phyloP scores from a whole-genome alignment of 1,140 invertebrate species.

The Maniola jurtina region DNA sequence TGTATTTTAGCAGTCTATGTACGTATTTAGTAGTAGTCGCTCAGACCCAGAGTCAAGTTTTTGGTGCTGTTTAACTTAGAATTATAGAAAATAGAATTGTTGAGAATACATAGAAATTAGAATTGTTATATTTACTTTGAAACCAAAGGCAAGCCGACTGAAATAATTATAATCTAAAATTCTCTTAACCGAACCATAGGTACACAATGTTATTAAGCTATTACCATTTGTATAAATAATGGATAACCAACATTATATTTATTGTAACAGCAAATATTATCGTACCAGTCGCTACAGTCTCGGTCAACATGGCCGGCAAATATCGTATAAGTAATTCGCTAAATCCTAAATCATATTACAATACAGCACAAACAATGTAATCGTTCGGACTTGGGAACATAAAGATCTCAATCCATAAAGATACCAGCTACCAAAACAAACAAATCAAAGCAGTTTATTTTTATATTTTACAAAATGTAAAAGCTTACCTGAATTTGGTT shows the following conservation, averaged over 20 bases:
- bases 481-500: too few relatives aligned
- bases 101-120: too few relatives aligned
- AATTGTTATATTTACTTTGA: too few relatives aligned
- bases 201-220: background rate
- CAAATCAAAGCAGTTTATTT: background rate
- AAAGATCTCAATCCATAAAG: background rate
- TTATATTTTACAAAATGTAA: too few relatives aligned
- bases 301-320: background rate
- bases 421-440: background rate
- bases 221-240: background rate
- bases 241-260: background rate
- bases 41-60: too few relatives aligned
- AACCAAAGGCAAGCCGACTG: too few relatives aligned
- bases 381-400: background rate
- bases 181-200: background rate
- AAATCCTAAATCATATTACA: conserved; percentile 2
- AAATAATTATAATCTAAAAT: too few relatives aligned
- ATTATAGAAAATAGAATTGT: too few relatives aligned
- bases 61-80: too few relatives aligned
- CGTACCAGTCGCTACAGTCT: background rate
- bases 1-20: too few relatives aligned
- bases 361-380: background rate
- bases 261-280: background rate
- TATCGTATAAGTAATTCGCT: background rate
- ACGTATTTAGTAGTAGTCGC: too few relatives aligned